These are phyloP conservation scores for Schizopygopsis pylzovi DNA, from an alignment of 2,797 vertebrate species.

Conservation along the genomic window DNA sequence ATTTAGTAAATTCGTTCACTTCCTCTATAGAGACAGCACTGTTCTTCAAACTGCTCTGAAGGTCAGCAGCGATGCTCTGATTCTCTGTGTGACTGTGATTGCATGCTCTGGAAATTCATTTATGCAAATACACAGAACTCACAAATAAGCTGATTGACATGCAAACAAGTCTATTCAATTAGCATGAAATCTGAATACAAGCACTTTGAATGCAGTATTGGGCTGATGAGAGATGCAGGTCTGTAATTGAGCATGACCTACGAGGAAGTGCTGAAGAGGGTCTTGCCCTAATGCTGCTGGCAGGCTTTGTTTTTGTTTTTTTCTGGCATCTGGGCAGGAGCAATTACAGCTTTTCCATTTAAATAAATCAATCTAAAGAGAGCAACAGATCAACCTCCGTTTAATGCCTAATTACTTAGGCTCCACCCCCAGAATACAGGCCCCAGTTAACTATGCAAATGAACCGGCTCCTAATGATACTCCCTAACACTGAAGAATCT, in stretches of 20 bases:
- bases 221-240: slow-evolving; percentile 78
- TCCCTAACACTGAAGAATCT: background rate
- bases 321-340: slow-evolving; percentile 62
- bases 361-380: slow-evolving; percentile 78
- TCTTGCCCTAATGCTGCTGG: slow-evolving; percentile 33
- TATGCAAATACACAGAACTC: slow-evolving; percentile 69
- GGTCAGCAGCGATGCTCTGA: slow-evolving; percentile 34
- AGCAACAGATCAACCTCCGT: slow-evolving; percentile 77
- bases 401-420: slow-evolving; percentile 81
- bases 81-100: slow-evolving; percentile 9
- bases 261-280: slow-evolving; percentile 54
- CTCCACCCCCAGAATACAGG: slow-evolving; percentile 67
- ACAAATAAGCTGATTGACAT: slow-evolving; percentile 76
- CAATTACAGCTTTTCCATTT: slow-evolving; percentile 80
- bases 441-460: slow-evolving; percentile 57
- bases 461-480: slow-evolving; percentile 44
- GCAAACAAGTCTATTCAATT: slow-evolving; percentile 77
- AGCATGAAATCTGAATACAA: slow-evolving; percentile 76
- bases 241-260: slow-evolving; percentile 76
- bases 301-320: slow-evolving; percentile 10
- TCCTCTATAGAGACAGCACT: background rate
- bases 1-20: background rate
- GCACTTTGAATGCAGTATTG: slow-evolving; percentile 65
- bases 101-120: slow-evolving; percentile 56
- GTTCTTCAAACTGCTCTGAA: slow-evolving; percentile 35